Base-by-base conservation (phyloP, 2,888 invertebrate genomes). In the Epiblema foenella region DNA sequence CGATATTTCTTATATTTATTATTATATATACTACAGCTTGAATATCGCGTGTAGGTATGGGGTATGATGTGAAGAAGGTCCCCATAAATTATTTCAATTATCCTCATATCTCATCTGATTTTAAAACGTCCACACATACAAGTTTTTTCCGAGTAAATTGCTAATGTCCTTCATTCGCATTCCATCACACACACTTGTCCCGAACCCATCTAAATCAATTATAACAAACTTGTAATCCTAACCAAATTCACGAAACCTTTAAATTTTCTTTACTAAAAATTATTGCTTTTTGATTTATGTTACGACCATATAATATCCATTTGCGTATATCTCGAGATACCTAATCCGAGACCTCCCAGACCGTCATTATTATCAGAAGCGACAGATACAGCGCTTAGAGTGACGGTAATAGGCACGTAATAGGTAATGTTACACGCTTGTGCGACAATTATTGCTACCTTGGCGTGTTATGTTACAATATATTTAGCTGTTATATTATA, bases 221-320 rank as follows among this genome's bases (percentile, higher is more conserved):
- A 68, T 20, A 57, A 62, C 12, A 18, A 29, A 46, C 42, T 33
- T 65, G 46, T 70, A 64, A 64, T 54, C 52, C 39, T 49, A 20
- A 18, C 33, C 29, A 15, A 56, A 67, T 51, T 58, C 18, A 12
- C 33, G 51, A 60, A 54, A 54, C 46, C 54, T 70, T 70, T 70
- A 65, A 70, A 46, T 59, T 66, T 57, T 17, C 65, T 65, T 65
- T 52, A 52, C 52, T 33, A 66, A 51, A 54, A 54, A 24, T 65
- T 66, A 70, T 66, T 66, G 33, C 65, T 24, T 20, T 52, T 46
- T 62, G 71, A 71, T 71, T 71, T 71, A 71, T 71, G 60, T 62
- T 60, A 71, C 62, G 71, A 62, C 24, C 37, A 46, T n/a, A 37
- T 57, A 52, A 65, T 59, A 56, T 49, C 56, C n/a, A 60, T 37